Conservation (phyloP, 2,113 vertebrate genomes). For the Osmerus eperlanus region DNA sequence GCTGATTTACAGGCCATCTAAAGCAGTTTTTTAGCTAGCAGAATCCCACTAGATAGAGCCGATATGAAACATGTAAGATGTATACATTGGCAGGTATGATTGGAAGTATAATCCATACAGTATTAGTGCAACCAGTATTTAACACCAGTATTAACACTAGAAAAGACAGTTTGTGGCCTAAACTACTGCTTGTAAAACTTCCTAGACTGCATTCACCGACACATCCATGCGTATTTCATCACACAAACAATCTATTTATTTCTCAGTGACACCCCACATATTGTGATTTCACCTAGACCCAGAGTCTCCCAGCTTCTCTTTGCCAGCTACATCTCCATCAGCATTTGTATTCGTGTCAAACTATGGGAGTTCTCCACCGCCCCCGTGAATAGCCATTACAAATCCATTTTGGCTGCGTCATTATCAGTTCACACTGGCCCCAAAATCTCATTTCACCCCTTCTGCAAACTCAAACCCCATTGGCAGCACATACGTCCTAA, state of each 20-base stretch:
- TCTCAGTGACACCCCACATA: neutral
- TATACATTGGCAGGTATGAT: no score
- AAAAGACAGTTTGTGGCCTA: no score
- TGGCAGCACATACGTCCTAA: constrained; percentile 74
- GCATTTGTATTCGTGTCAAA: constrained; percentile 71
- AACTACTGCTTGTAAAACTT: no score
- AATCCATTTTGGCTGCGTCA: constrained; percentile 80
- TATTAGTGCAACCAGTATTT: no score
- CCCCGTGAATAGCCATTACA: constrained; percentile 78
- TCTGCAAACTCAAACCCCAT: constrained; percentile 79
- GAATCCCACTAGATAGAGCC: no score
- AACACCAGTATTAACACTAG: no score
- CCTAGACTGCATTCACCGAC: no score
- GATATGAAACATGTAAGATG: no score
- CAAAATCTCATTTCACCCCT: constrained; percentile 84
- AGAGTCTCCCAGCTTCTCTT: constrained; percentile 46
- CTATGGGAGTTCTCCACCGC: constrained; percentile 49
- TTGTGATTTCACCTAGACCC: constrained; percentile 38
- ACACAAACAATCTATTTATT: constrained; percentile 13
- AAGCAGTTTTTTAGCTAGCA: no score
- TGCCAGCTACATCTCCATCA: constrained; percentile 50
- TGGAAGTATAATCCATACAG: no score
- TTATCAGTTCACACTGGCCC: constrained; percentile 78
- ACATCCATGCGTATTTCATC: constrained; percentile 7
- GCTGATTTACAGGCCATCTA: neutral